Percentiles rank a stretch among this genome's conserved stretches.
These are phyloP conservation scores for Pterostichus madidus DNA, from an alignment of 2,888 invertebrate genomes.

Conservation along the genomic window DNA sequence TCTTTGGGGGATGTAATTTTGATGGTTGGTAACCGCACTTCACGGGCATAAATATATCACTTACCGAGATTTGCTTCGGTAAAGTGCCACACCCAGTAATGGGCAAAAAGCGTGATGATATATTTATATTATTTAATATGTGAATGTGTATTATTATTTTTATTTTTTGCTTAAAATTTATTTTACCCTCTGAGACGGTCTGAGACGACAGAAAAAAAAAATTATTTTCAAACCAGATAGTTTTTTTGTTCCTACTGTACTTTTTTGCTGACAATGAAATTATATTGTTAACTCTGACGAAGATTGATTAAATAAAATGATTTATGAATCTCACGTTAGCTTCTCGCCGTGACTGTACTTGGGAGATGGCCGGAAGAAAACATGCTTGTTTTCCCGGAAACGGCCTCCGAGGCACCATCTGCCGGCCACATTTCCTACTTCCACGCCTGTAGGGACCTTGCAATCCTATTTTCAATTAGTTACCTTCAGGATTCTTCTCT, in stretches of 20 bases:
- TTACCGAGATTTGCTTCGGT: no score
- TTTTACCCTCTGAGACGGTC: no score
- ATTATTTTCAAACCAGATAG: neutral
- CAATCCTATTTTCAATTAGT: slow-evolving; percentile 40
- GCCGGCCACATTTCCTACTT: slow-evolving; percentile 48
- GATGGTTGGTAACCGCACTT: no score
- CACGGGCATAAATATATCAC: no score
- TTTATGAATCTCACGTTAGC: neutral
- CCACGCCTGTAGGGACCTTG: neutral
- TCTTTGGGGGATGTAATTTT: no score
- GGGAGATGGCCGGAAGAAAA: slow-evolving; percentile 33
- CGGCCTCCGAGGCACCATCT: slow-evolving; percentile 55
- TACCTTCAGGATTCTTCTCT: neutral
- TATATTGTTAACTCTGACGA: neutral
- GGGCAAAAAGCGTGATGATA: no score
- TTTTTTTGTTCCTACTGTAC: no score
- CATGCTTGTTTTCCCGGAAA: slow-evolving; percentile 17
- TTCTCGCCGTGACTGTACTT: slow-evolving; percentile 27
- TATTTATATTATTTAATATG: no score
- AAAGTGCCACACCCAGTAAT: no score
- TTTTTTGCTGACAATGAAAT: no score
- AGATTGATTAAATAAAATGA: slow-evolving; percentile 15
- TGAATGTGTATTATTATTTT: no score
- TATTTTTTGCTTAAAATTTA: no score
- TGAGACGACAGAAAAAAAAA: neutral